Base-by-base conservation (phyloP, 2,888 invertebrate genomes). In the Drosophila flavopinicola region DNA sequence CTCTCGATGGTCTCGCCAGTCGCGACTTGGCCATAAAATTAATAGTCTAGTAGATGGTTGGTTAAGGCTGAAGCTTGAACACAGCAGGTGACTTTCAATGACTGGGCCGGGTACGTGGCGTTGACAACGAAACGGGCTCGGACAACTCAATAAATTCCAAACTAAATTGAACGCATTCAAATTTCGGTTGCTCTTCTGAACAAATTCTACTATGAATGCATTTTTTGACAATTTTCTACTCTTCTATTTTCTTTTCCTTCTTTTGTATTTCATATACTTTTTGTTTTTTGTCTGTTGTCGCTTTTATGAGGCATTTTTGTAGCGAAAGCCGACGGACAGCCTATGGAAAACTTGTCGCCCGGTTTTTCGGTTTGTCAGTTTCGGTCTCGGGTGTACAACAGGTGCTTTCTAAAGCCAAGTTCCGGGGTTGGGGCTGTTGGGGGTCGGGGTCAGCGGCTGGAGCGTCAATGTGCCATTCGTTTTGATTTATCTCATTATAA, bases 281-380 rank as follows among this genome's bases (percentile, higher is more conserved):
- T 27, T 56, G 30, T 59, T 66, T 41, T 42, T 45, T 66, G 41
- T 73, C 39, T 65, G 54, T 49, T 60, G 66, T 71, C 60, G 74
- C 64, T 74, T 75, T 87, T 84, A 85, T 77, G 88, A 87, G 73
- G 87, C 75, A 84, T 84, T 88, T 84, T 84, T 84, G 79, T 84
- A 88, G 88, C 84, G 84, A 84, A 85, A 85, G 88, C 87, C 70
- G 48, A 63, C 15, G 39, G 33, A 59, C 64, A 35, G 75, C 63
- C 66, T 51, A 69, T 72, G 78, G 75, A 73, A 80, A 87, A 82
- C 83, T 85, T 82, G 80, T 85, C 75, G 82, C 66, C 57, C 61
- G 69, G 53, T 72, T 78, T 20, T 66, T 68, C 66, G 56, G 75
- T 53, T 59, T 72, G 57, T 60, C 45, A 61, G 59, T 57, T 57